A percentile compares a stretch with the other conserved stretches of the same genome.
phyloP scores from a whole-genome alignment of 2,113 vertebrate genomes.

The Halcyon senegalensis region DNA sequence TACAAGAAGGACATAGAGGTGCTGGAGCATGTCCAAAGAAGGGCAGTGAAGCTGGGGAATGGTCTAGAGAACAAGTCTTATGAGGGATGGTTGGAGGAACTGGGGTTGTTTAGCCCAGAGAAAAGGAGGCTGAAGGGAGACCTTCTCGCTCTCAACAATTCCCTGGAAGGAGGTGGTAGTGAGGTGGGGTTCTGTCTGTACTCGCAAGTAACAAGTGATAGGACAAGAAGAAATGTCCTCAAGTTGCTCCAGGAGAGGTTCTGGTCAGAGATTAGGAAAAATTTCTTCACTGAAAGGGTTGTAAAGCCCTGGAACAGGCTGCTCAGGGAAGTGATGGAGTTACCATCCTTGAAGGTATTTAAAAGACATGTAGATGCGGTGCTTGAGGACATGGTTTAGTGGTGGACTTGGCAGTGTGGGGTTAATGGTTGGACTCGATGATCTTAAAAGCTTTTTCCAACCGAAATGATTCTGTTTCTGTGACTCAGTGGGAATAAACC shows the following conservation, averaged over 20 bases:
- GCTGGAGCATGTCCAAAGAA: neutral
- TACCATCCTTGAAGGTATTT: neutral
- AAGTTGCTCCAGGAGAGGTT: neutral
- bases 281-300: neutral
- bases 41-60: neutral
- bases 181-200: neutral
- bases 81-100: neutral
- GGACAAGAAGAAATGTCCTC: neutral
- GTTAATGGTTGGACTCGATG: neutral
- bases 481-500: neutral
- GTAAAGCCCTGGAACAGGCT: neutral
- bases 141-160: neutral
- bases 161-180: neutral
- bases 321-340: neutral
- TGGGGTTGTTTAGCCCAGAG: neutral
- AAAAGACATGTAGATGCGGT: neutral
- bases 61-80: neutral
- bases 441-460: neutral
- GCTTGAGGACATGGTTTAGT: neutral
- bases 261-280: neutral
- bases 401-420: neutral
- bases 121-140: neutral
- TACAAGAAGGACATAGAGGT: neutral
- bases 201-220: neutral
- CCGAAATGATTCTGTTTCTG: neutral